A percentile compares a stretch with the other conserved stretches of the same genome.
Conservation (phyloP, 2,888 invertebrate species). For the Chymomyza fuscimana region DNA sequence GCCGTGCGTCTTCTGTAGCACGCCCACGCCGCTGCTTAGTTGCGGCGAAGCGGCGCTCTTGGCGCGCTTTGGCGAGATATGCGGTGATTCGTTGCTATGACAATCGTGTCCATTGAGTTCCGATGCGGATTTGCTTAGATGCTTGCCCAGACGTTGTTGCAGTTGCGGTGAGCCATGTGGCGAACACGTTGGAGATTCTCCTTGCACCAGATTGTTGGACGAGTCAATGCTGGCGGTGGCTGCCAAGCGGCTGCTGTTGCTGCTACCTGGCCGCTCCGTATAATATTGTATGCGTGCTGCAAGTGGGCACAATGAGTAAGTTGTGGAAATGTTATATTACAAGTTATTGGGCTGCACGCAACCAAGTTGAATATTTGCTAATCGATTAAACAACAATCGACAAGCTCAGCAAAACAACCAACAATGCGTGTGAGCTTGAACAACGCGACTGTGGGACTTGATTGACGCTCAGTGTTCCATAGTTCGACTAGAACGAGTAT, state of each 20-base stretch:
- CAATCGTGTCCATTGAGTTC: slow-evolving; percentile 86
- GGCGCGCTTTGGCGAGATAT: slow-evolving; percentile 81
- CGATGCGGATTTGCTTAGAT: slow-evolving; percentile 90
- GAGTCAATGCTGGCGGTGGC: slow-evolving; percentile 44
- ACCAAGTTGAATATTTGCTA: slow-evolving; percentile 28
- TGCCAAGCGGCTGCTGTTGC: slow-evolving; percentile 41
- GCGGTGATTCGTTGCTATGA: slow-evolving; percentile 81
- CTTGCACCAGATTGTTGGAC: slow-evolving; percentile 34
- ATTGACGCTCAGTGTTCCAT: slow-evolving; percentile 13
- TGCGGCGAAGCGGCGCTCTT: slow-evolving; percentile 82
- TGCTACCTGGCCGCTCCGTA: slow-evolving; percentile 58
- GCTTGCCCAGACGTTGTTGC: slow-evolving; percentile 81
- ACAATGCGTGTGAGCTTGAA: not conserved
- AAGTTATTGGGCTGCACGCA: slow-evolving; percentile 34
- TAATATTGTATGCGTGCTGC: slow-evolving; percentile 74
- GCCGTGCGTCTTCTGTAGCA: slow-evolving; percentile 90
- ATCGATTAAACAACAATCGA: slow-evolving; percentile 62
- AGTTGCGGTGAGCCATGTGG: slow-evolving; percentile 73
- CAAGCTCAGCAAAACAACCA: not conserved
- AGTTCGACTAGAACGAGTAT: slow-evolving; percentile 26
- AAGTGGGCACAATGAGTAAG: not conserved
- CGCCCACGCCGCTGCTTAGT: slow-evolving; percentile 81
- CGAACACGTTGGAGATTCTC: slow-evolving; percentile 38
- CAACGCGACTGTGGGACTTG: not conserved
- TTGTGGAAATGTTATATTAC: slow-evolving; percentile 7